These are phyloP conservation scores for Cephus pulcher DNA, from an alignment of 2,888 invertebrate genomes.

Conservation along the genomic window DNA sequence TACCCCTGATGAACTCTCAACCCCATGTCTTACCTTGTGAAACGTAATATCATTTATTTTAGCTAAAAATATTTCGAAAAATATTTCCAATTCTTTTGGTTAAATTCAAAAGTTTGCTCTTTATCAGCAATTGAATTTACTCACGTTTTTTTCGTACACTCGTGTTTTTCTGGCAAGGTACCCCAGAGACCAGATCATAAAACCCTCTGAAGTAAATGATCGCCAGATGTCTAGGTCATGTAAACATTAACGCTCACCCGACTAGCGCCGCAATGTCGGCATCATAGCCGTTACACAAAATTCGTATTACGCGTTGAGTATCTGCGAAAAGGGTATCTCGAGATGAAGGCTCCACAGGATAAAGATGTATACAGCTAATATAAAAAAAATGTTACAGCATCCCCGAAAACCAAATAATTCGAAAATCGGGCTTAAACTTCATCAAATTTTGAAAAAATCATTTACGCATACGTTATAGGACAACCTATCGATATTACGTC, in stretches of 20 bases:
- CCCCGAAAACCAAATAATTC: not conserved
- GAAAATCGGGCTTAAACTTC: not conserved
- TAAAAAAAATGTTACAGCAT: not conserved
- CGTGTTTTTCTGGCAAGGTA: not conserved
- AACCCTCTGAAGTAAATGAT: not conserved
- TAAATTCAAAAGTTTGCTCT: not conserved
- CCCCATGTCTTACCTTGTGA: not conserved
- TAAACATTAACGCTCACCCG: not conserved
- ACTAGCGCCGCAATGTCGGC: not conserved
- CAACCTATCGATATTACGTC: not conserved
- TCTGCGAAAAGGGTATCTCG: not conserved
- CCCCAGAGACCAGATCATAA: not conserved
- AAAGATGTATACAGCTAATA: not conserved
- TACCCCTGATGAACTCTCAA: too few species aligned
- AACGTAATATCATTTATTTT: not conserved
- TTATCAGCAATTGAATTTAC: not conserved
- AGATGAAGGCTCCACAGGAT: not conserved
- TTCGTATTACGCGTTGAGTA: not conserved
- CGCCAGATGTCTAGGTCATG: not conserved
- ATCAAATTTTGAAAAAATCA: not conserved
- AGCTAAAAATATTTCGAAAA: not conserved
- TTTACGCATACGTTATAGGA: not conserved
- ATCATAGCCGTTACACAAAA: not conserved
- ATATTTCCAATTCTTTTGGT: not conserved
- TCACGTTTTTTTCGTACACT: not conserved